Conservation (phyloP, 2,113 vertebrate genomes). For the Neoarius graeffei region DNA sequence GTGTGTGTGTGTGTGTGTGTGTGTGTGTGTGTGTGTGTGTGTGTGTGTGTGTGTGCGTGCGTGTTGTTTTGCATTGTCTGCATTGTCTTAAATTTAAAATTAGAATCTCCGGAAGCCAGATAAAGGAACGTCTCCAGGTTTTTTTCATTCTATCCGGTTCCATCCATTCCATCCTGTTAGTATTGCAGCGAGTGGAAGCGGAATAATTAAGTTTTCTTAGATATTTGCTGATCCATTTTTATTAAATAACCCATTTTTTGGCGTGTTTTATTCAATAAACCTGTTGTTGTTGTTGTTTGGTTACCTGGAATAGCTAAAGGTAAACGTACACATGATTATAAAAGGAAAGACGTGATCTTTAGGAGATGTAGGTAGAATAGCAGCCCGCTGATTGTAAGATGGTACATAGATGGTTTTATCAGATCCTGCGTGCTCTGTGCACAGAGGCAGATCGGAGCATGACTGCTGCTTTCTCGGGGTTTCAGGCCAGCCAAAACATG, state of each 20-base stretch:
- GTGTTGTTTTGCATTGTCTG: slow-evolving; percentile 39
- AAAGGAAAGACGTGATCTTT: slow-evolving; percentile 44
- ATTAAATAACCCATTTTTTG: neutral
- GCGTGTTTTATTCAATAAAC: neutral
- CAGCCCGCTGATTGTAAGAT: slow-evolving; percentile 55
- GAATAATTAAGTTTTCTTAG: neutral
- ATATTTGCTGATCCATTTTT: neutral
- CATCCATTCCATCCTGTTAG: slow-evolving; percentile 28
- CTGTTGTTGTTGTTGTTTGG: neutral
- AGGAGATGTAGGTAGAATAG: slow-evolving; percentile 42
- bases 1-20: slow-evolving; percentile 32
- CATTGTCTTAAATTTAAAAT: slow-evolving; percentile 60
- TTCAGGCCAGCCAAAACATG: slow-evolving; percentile 72
- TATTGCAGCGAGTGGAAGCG: slow-evolving; percentile 31
- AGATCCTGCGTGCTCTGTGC: slow-evolving; percentile 36
- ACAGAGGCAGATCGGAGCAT: slow-evolving; percentile 54
- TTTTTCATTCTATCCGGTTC: slow-evolving; percentile 57
- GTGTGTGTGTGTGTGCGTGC: slow-evolving; percentile 31
- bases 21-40: slow-evolving; percentile 29
- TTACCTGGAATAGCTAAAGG: neutral
- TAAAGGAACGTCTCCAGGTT: slow-evolving; percentile 62
- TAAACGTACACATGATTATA: slow-evolving; percentile 17
- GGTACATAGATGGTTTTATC: slow-evolving; percentile 71
- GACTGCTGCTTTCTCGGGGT: slow-evolving; percentile 57
- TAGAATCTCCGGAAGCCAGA: slow-evolving; percentile 64